These are phyloP conservation scores for Turnix velox DNA, from an alignment of 2,113 vertebrate genomes.

Conservation along the genomic window DNA sequence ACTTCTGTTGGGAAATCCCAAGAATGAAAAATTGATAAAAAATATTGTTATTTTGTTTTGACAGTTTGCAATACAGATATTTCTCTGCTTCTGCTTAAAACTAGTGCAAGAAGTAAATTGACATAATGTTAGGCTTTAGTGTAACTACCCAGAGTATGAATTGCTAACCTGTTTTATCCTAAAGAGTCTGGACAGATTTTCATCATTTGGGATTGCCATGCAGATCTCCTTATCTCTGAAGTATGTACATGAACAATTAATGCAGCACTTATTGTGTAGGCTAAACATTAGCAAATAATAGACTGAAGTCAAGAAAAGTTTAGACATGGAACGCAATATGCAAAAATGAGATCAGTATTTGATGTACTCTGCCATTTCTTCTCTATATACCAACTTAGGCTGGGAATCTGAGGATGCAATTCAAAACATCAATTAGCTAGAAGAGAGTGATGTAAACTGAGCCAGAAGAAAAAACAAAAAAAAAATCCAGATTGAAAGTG, in stretches of 20 bases:
- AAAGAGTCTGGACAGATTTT: background rate
- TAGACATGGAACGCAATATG: background rate
- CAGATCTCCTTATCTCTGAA: background rate
- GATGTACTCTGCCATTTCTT: fast-evolving
- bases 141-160: background rate
- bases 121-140: background rate
- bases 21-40: background rate
- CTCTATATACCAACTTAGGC: background rate
- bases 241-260: background rate
- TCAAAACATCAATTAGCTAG: background rate
- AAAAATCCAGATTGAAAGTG: background rate
- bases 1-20: background rate
- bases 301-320: background rate
- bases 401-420: background rate
- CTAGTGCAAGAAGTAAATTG: background rate
- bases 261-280: background rate
- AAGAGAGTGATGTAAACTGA: background rate
- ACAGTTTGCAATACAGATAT: background rate
- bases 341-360: background rate
- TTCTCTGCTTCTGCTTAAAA: background rate
- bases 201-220: background rate
- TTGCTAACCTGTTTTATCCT: background rate
- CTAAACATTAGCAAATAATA: background rate
- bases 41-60: background rate
- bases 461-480: background rate